Base-by-base conservation (phyloP, 2,888 invertebrate species). In the Philhelius pedissequus region DNA sequence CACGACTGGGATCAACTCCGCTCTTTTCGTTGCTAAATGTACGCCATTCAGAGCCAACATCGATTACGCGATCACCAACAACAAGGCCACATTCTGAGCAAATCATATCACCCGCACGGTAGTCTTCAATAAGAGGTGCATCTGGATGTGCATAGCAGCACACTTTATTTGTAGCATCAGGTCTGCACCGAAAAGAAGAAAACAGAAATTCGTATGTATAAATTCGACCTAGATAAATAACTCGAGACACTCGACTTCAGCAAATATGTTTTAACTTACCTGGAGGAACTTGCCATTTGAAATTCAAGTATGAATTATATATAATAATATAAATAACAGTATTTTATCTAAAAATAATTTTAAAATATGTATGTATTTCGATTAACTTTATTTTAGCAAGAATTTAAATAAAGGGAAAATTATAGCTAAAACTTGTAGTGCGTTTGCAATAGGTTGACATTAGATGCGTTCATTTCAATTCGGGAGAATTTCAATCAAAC, bases 11-110 rank as follows among this genome's bases (percentile, higher is more conserved):
- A 92, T 99, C 99, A 0, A 97, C 97, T 8, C 97, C 97, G 69
- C 96, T 95, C 90, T 98, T 99, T 90, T 99, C 99, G 91, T 99
- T 99, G 89, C 98, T 98, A 92, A 99, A 99, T 79, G 99, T 99
- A 91, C 99, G 94, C 99, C 99, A 99, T 92, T 99, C 99, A 4
- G 99, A 99, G 38, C 99, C 99, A n/a, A 99, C 99, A 92, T 99
- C 99, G 87, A 99, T 98, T 1, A 99, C 98, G 90, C 99, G 98
- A 92, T 99, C 99, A 13, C 99, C 99, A 25, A 99, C 99, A 62
- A 99, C 99, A 78, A 99, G 94, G n/a, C 99, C 99, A 93, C 99
- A 99, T 93, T 98, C 98, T 30, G 99, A 97, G 91, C 99, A 99
- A 89, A 99, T 98, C 94, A 98, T 97, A 93, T 99, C 99, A 38